Evolutionary conservation across 2,797 vertebrate species (phyloP).

Genomic region (Taeniopygia guttata): DNA sequence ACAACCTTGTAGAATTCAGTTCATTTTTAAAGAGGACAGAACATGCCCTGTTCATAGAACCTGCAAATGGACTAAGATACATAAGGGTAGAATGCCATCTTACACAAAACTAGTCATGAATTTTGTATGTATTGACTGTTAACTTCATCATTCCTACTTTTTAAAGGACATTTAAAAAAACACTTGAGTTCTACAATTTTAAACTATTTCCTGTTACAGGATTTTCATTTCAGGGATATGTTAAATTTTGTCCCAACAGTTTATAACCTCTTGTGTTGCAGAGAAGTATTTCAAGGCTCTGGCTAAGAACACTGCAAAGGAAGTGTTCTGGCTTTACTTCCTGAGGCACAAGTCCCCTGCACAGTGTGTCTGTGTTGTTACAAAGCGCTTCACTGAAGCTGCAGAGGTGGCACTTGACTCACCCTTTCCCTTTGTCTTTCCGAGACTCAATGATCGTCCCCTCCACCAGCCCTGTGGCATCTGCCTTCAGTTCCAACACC

Average conservation of each 20-base stretch:
- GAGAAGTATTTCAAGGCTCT: neutral
- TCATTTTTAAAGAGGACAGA: neutral
- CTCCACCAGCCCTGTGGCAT: conserved; percentile 82
- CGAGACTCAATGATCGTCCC: conserved; percentile 88
- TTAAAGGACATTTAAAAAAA: neutral
- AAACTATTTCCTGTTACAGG: neutral
- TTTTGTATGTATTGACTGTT: neutral
- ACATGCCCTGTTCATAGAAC: neutral
- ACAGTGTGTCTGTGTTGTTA: neutral
- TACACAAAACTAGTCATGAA: neutral
- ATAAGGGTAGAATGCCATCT: neutral
- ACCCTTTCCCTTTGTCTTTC: conserved; percentile 92
- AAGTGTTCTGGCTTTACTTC: neutral
- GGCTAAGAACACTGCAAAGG: neutral
- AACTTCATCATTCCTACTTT: neutral
- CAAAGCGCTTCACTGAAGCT: neutral
- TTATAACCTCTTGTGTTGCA: neutral
- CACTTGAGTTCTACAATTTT: neutral
- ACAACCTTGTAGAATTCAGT: neutral
- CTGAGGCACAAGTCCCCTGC: neutral
- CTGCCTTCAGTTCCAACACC: conserved; percentile 90
- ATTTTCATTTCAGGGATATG: neutral
- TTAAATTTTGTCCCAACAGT: neutral
- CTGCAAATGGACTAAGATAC: neutral
- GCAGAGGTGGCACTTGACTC: neutral